Percentiles rank a stretch among this genome's conserved stretches.
Evolutionary conservation across 1,140 invertebrate genomes (phyloP).

Genomic region (Eufriesea mexicana): DNA sequence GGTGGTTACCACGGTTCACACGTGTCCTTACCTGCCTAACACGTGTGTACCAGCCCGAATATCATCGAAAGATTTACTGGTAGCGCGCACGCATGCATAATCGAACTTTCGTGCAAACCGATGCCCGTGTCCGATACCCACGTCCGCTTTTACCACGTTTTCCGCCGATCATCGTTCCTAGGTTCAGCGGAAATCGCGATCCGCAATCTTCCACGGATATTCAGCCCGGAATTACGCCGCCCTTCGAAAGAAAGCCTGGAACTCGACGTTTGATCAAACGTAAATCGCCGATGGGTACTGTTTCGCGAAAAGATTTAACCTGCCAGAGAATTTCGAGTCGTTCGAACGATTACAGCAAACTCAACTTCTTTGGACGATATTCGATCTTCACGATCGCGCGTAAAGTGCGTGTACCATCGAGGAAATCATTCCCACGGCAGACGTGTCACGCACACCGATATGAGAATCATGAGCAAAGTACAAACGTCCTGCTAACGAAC

Average conservation of each 20-base stretch:
- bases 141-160: background rate
- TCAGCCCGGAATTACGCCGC: background rate
- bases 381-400: background rate
- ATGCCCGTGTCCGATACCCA: background rate
- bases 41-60: slow-evolving; percentile 36
- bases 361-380: background rate
- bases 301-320: background rate
- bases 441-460: background rate
- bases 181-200: background rate
- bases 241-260: background rate
- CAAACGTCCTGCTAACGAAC: slow-evolving; percentile 20
- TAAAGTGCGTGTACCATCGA: slow-evolving; percentile 3
- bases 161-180: background rate
- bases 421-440: background rate
- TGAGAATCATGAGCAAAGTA: background rate
- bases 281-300: background rate
- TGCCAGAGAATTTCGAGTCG: no score
- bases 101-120: slow-evolving; percentile 4
- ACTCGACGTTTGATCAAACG: background rate
- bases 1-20: slow-evolving; percentile 56
- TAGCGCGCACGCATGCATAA: slow-evolving; percentile 36
- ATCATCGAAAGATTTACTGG: slow-evolving; percentile 52
- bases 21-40: slow-evolving; percentile 59
- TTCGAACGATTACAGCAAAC: no score
- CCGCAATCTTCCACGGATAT: background rate